Base-by-base conservation (phyloP, 2,113 vertebrate species). In the Puffinus mauretanicus region DNA sequence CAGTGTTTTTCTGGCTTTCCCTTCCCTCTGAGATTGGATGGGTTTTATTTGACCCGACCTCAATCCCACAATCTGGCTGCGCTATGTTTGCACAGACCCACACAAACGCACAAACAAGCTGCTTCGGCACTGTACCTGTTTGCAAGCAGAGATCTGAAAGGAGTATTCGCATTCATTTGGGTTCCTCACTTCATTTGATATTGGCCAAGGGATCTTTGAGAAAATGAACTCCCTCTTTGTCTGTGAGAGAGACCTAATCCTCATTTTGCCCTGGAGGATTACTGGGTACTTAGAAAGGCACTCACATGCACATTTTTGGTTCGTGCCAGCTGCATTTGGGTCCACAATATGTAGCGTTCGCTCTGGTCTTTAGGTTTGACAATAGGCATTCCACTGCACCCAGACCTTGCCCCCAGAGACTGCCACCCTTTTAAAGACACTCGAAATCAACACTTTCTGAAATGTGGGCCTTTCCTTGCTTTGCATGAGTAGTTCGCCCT, bases 251-350 rank as follows among this genome's bases (percentile, higher is more conserved):
- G 91, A 73, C 94, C 93, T 98, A 98, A 98, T 98, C 98, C 97
- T 96, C 72, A 25, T 96, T 98, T 95, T 97, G 97, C 98, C 96
- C 96, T 76, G 94, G 94, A 96, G 97, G 98, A 98, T 98, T 98
- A 98, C 25, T 73, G 94, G 93, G 89, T 97, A 97, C 88, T 98
- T 97, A 98, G 96, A 97, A 98, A 97, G 97, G 97, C 95, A 93
- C 97, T 98, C 98, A 97, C 97, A 97, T 88, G 97, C 91, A 96
- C 91, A 97, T 97, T 98, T 97, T 96, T 93, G 96, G 95, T 94
- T 93, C 0, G 4, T 96, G 98, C 98, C 98, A 97, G 96, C 86
- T 95, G 90, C 88, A 80, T 96, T 96, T 94, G 86, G 89, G 84
- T 86, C 87, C 86, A 94, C 86, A 97, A 94, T 96, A 92, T 46